These are phyloP conservation scores for Dunckerocampus dactyliophorus DNA, from an alignment of 2,113 vertebrate species.

Conservation along the genomic window DNA sequence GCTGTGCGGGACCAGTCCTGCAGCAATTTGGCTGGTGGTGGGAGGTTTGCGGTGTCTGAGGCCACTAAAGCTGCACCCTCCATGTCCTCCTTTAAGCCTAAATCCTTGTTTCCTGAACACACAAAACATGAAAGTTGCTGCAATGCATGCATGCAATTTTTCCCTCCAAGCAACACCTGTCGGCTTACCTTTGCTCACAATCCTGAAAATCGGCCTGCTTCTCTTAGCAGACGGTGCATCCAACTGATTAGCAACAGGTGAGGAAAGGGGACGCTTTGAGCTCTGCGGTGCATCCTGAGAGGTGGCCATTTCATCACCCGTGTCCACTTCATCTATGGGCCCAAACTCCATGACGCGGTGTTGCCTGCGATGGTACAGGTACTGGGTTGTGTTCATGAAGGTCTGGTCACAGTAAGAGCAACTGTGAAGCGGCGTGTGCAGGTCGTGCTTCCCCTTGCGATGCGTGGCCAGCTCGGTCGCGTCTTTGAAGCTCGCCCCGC, in stretches of 20 bases:
- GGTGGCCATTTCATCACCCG: conserved; percentile 21
- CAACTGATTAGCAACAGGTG: conserved; percentile 19
- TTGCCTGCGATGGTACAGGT: conserved; percentile 83
- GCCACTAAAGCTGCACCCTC: conserved; percentile 31
- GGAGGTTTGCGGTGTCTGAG: conserved; percentile 56
- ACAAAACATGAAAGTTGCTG: neutral
- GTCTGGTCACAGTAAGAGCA: conserved; percentile 75
- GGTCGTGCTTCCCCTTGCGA: conserved; percentile 72
- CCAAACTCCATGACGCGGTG: conserved; percentile 31
- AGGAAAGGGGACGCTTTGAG: conserved; percentile 46
- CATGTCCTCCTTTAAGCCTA: conserved; percentile 34
- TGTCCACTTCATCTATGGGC: conserved; percentile 14
- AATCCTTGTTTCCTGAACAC: conserved; percentile 41
- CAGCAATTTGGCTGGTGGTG: conserved; percentile 71
- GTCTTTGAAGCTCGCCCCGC: conserved; percentile 74
- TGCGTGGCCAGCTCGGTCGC: conserved; percentile 74
- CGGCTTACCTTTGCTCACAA: conserved; percentile 52
- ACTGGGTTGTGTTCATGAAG: conserved; percentile 89
- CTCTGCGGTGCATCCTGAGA: conserved; percentile 23
- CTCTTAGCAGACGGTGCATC: conserved; percentile 47
- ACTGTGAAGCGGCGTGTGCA: conserved; percentile 73
- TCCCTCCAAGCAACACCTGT: neutral
- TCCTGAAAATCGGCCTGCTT: conserved; percentile 40
- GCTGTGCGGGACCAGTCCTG: conserved; percentile 75
- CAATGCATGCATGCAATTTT: neutral